These are phyloP conservation scores for Pseudanteris insignis DNA, from an alignment of 2,888 invertebrate genomes.

Conservation along the genomic window DNA sequence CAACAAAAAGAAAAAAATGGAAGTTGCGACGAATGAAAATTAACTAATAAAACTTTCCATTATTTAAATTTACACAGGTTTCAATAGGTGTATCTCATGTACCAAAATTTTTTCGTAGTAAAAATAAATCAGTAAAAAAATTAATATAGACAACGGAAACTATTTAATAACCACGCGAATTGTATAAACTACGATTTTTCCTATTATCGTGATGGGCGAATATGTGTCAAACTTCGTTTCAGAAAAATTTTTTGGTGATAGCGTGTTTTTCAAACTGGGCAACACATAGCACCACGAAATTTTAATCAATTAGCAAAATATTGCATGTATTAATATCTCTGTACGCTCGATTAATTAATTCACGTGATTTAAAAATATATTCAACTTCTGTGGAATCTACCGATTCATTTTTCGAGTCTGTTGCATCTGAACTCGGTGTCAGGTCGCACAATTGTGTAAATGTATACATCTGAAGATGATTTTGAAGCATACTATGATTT, in stretches of 20 bases:
- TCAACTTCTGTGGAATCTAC: constrained; percentile 63
- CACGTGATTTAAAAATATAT: constrained; percentile 62
- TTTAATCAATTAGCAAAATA: constrained; percentile 62
- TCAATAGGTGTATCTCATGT: no score
- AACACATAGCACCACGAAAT: constrained; percentile 32
- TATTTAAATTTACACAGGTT: no score
- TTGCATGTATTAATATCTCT: constrained; percentile 45
- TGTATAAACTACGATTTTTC: not conserved
- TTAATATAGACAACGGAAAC: not conserved
- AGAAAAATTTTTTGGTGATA: not conserved
- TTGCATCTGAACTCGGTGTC: no score
- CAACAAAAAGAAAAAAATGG: no score
- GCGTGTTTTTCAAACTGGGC: constrained; percentile 6
- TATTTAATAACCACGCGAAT: not conserved
- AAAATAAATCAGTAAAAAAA: no score
- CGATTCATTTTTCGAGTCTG: no score
- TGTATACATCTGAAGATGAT: no score
- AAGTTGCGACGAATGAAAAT: no score
- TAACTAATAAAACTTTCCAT: no score
- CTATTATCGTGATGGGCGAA: not conserved
- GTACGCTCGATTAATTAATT: constrained; percentile 52
- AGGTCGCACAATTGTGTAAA: no score
- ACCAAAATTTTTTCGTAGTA: no score
- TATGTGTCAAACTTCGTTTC: constrained; percentile 2
- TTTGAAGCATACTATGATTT: no score